phyloP scores from a whole-genome alignment of 2,888 invertebrate species.

The Eretmocerus hayati region DNA sequence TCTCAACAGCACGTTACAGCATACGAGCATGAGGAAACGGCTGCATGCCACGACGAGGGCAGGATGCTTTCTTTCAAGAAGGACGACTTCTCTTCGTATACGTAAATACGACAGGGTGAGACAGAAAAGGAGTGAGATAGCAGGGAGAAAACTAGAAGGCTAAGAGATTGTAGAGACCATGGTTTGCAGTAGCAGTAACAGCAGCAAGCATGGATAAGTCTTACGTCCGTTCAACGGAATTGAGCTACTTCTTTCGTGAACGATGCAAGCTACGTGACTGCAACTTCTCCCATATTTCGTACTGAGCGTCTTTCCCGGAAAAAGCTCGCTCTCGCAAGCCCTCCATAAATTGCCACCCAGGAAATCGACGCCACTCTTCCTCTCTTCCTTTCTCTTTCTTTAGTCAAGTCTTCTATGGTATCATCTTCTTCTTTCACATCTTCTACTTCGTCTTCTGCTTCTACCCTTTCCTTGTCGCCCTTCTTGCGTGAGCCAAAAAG shows the following conservation, averaged over 20 bases:
- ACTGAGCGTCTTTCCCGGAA: conserved; percentile 8
- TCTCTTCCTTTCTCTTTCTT: too few species aligned
- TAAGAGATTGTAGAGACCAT: conserved; percentile 3
- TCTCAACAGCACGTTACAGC: too few species aligned
- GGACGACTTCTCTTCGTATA: too few species aligned
- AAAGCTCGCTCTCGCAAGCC: not conserved
- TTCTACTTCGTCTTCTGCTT: too few species aligned
- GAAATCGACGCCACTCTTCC: conserved; percentile 17
- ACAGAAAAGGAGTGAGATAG: not conserved
- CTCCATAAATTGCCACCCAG: conserved; percentile 11
- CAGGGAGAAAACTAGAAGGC: not conserved
- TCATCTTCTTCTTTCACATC: too few species aligned
- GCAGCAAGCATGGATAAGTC: conserved; percentile 16
- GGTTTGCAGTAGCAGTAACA: not conserved
- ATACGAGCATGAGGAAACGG: too few species aligned
- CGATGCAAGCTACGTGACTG: conserved; percentile 30
- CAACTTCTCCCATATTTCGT: conserved; percentile 30
- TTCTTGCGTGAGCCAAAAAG: not conserved
- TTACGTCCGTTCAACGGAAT: conserved; percentile 23
- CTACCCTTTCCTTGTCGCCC: too few species aligned
- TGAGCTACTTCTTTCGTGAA: conserved; percentile 29
- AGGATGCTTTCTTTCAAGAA: too few species aligned
- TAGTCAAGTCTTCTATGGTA: too few species aligned
- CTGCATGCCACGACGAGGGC: too few species aligned
- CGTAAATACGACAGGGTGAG: too few species aligned